Base-by-base conservation (phyloP, 2,888 invertebrate genomes). In the Mimas tiliae region DNA sequence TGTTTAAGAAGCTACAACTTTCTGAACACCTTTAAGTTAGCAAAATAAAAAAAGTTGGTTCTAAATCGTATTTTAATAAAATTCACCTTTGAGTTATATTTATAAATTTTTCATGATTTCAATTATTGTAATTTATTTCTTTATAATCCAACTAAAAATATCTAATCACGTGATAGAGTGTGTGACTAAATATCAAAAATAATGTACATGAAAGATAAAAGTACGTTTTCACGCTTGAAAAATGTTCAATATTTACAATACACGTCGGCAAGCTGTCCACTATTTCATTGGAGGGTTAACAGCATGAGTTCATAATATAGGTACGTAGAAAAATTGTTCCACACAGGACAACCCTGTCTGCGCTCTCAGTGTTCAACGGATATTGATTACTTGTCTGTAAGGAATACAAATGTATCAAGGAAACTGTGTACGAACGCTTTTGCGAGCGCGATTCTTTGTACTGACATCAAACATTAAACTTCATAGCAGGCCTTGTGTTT, bases 311-410 rank as follows among this genome's bases (percentile, higher is more conserved):
- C 42, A 42, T 21, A 58, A 38, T 65, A 58, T 58, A 58, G 55
- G 65, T 58, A 48, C 34, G 38, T 55, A 82, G 83, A 87, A 87
- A 86, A 87, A 87, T 88, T 75, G 79, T 75, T 77, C 68, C 75
- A 79, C 79, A 81, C 74, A 80, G 80, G 82, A 89, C 87, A 85
- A 72, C 80, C 78, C 82, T 83, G 84, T 86, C 85, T 78, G 80
- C 83, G 82, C 84, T 81, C 83, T 80, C 83, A 71, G 72, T 80
- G 84, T 78, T 85, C 83, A 89, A 89, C 85, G 83, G 87, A 91
- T 91, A 91, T 91, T 91, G 92, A 92, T 92, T 88, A 87, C 90
- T 89, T 85, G 89, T 89, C 90, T 89, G 89, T 88, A 88, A 90
- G 88, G 90, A 91, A 92, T 92, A 91, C 90, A 91, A 91, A 91